Evolutionary conservation across 2,888 invertebrate genomes (phyloP).

Genomic region (Phaonia tiefii): DNA sequence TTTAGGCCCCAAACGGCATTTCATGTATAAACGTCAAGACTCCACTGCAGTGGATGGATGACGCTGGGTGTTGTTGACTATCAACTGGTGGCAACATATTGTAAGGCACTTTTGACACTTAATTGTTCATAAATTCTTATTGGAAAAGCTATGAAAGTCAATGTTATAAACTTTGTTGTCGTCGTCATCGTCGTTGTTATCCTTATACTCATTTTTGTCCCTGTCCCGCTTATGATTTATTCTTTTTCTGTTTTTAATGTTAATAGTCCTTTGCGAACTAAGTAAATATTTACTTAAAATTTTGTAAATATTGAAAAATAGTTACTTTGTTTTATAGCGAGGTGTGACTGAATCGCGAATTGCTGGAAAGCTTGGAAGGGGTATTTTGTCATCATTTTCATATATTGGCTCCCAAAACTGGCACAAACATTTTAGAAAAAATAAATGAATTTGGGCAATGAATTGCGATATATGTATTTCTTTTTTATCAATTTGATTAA

Average conservation of each 20-base stretch:
- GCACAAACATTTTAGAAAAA: no score
- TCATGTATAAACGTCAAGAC: no score
- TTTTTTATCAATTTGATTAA: no score
- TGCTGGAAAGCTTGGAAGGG: no score
- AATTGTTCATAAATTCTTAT: conserved; percentile 67
- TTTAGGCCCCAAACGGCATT: not conserved
- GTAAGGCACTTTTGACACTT: conserved; percentile 62
- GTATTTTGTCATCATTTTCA: no score
- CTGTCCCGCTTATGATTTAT: not conserved
- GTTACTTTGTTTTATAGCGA: no score
- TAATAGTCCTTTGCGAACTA: conserved; percentile 33
- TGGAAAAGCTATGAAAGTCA: conserved; percentile 57
- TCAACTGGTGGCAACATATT: conserved; percentile 55
- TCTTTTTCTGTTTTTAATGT: not conserved
- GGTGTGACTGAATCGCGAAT: no score
- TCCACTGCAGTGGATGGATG: no score
- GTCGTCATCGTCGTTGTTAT: not conserved
- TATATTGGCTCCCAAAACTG: no score
- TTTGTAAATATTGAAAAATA: conserved; percentile 18
- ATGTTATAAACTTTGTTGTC: conserved; percentile 34
- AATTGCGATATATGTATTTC: no score
- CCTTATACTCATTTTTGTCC: no score
- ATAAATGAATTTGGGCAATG: no score
- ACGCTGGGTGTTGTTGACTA: not conserved
- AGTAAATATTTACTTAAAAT: conserved; percentile 53